Evolutionary conservation across 1,140 invertebrate genomes (phyloP).

Genomic region (Euura saliciscinereae): DNA sequence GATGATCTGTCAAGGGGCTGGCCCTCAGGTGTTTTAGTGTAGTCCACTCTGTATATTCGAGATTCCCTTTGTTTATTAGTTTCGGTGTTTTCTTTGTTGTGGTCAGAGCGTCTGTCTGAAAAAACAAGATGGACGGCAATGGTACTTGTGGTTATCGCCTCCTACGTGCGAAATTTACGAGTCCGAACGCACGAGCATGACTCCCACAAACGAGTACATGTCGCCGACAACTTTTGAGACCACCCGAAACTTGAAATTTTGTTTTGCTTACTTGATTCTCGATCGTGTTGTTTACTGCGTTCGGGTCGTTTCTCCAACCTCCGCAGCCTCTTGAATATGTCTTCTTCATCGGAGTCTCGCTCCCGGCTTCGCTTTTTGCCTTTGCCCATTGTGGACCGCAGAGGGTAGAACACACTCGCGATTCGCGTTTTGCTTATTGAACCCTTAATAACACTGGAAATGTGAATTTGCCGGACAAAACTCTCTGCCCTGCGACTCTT

Average conservation of each 20-base stretch:
- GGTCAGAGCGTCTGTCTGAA: not conserved
- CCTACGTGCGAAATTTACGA: conserved; percentile 20
- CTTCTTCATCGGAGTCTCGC: not conserved
- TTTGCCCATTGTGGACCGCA: conserved; percentile 7
- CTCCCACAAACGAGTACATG: conserved; percentile 8
- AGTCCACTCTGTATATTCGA: not conserved
- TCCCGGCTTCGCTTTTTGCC: not conserved
- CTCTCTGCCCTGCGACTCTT: not conserved
- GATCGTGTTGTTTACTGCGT: not conserved
- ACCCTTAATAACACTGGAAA: not conserved
- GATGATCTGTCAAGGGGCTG: not conserved
- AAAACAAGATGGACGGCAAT: not conserved
- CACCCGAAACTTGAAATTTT: not conserved
- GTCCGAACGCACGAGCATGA: conserved; percentile 13
- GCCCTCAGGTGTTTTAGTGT: not conserved
- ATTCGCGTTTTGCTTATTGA: too few relatives aligned
- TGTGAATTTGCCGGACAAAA: not conserved
- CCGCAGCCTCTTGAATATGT: not conserved
- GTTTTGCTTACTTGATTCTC: not conserved
- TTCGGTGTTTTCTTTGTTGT: conserved; percentile 7
- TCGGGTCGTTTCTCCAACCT: too few relatives aligned
- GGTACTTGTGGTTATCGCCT: conserved; percentile 15
- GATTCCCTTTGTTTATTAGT: not conserved
- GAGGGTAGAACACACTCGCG: too few relatives aligned
- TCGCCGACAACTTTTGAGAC: conserved; percentile 2